Conservation (phyloP, 2,888 invertebrate genomes). For the Lepidochrysops patricia region DNA sequence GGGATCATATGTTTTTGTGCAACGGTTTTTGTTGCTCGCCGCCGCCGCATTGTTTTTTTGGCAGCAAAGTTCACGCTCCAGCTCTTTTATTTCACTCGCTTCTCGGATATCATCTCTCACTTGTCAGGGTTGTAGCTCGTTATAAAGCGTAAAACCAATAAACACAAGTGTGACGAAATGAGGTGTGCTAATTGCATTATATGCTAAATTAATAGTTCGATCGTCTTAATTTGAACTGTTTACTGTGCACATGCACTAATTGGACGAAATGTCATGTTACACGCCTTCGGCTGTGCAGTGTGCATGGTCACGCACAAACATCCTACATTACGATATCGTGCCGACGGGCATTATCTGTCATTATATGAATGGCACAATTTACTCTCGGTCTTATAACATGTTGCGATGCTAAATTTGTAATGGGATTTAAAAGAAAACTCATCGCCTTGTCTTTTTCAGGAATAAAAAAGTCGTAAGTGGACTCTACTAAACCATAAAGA, state of each 20-base stretch:
- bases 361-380: slow-evolving; percentile 69
- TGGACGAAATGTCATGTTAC: background rate
- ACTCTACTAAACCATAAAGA: too few species aligned
- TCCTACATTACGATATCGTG: slow-evolving; percentile 38
- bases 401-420: slow-evolving; percentile 44
- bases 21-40: slow-evolving; percentile 75
- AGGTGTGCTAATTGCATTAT: background rate
- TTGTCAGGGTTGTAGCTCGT: slow-evolving; percentile 28
- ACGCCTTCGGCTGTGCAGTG: background rate
- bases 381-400: slow-evolving; percentile 53
- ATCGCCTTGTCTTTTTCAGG: background rate
- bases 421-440: slow-evolving; percentile 35
- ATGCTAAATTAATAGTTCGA: background rate
- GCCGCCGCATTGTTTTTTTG: slow-evolving; percentile 65
- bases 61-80: slow-evolving; percentile 63
- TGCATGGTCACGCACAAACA: slow-evolving; percentile 12
- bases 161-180: background rate
- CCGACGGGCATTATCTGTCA: slow-evolving; percentile 63
- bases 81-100: slow-evolving; percentile 63
- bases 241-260: background rate
- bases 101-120: slow-evolving; percentile 53
- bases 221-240: background rate
- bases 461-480: background rate
- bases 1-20: slow-evolving; percentile 75
- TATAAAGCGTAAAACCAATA: background rate